A percentile compares a stretch with the other conserved stretches of the same genome.
Conservation (phyloP, 2,797 vertebrate genomes). For the Myripristis murdjan region DNA sequence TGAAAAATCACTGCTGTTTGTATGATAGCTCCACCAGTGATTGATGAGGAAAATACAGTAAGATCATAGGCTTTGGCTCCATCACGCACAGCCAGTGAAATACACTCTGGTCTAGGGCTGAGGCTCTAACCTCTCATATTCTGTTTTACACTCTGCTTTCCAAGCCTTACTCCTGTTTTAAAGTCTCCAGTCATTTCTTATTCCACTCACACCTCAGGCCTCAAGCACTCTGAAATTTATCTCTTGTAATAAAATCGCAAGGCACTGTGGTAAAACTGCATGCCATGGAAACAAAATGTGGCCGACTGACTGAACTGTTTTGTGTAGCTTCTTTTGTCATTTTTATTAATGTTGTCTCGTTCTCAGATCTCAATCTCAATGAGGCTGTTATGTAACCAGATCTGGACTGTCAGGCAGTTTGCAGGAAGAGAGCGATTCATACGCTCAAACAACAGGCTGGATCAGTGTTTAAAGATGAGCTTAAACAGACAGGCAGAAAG, state of each 20-base stretch:
- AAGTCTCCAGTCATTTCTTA: background rate
- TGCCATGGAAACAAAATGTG: too few species aligned
- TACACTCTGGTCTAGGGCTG: background rate
- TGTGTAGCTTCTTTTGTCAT: too few species aligned
- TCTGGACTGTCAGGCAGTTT: background rate
- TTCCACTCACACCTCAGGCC: slow-evolving; percentile 10
- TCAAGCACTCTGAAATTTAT: background rate
- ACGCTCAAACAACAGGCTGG: background rate
- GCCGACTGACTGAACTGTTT: too few species aligned
- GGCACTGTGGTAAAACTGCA: too few species aligned
- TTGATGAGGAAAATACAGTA: background rate
- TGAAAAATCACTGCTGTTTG: background rate
- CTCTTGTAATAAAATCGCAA: too few species aligned
- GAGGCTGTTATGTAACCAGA: too few species aligned
- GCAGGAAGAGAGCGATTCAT: background rate
- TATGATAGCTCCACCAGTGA: background rate
- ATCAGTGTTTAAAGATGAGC: slow-evolving; percentile 16
- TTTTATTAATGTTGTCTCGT: too few species aligned
- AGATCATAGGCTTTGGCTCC: background rate
- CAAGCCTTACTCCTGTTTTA: background rate
- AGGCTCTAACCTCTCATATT: background rate
- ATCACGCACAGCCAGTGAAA: background rate
- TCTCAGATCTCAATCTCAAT: background rate
- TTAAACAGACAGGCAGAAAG: background rate
- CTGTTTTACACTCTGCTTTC: background rate